phyloP scores from a whole-genome alignment of 2,113 vertebrate species.

The Poeciliopsis prolifica region DNA sequence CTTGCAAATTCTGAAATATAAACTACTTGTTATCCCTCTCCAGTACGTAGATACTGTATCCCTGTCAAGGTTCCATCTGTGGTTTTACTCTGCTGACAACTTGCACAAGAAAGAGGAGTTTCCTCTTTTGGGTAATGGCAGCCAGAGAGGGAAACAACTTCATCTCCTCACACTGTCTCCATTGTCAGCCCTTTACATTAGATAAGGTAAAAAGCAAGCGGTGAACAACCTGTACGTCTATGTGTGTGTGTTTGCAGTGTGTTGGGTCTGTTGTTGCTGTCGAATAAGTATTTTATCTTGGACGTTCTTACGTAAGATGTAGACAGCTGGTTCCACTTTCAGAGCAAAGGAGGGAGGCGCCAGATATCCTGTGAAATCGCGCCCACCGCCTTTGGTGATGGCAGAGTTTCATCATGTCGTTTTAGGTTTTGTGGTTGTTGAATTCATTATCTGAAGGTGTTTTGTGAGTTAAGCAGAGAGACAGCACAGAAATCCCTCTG shows the following conservation, averaged over 20 bases:
- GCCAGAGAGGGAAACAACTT: conserved; percentile 30
- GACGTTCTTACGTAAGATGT: conserved; percentile 45
- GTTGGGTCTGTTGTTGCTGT: conserved; percentile 11
- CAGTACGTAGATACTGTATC: conserved; percentile 3
- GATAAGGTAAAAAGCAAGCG: conserved; percentile 25
- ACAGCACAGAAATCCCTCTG: conserved; percentile 28
- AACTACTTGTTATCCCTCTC: not conserved
- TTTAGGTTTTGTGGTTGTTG: conserved; percentile 21
- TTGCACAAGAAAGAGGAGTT: conserved; percentile 29
- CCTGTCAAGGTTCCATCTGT: conserved; percentile 32
- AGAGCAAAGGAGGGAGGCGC: conserved; percentile 30
- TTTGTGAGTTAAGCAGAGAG: not conserved
- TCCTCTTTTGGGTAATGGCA: conserved; percentile 29
- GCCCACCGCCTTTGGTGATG: conserved; percentile 18
- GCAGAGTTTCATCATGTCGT: conserved; percentile 4
- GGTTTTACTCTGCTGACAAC: conserved; percentile 49
- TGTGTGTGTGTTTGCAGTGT: conserved; percentile 17
- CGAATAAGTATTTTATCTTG: conserved; percentile 35
- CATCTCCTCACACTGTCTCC: conserved; percentile 30
- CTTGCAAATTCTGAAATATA: not conserved
- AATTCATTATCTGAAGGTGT: conserved; percentile 9
- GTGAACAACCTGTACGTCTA: conserved; percentile 23
- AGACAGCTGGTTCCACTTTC: conserved; percentile 51
- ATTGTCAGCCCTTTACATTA: conserved; percentile 31
- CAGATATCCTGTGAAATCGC: conserved; percentile 30